Conservation (phyloP, 1,140 invertebrate genomes). For the Megalopta genalis region DNA sequence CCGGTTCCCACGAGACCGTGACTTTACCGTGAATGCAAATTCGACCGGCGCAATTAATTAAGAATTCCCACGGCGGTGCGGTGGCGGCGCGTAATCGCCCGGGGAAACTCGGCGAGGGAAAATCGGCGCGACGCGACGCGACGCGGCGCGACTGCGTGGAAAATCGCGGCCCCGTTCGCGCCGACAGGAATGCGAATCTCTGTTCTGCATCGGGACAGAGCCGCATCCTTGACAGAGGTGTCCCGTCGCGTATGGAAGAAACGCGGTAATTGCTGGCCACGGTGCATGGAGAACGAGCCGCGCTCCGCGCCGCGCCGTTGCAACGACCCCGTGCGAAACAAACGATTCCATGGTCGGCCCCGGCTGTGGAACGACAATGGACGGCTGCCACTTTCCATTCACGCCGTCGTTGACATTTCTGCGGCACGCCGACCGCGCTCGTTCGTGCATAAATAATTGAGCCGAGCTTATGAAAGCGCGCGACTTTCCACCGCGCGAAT, state of each 20-base stretch:
- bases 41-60: conserved; percentile 51
- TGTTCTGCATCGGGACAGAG: neutral
- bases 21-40: conserved; percentile 50
- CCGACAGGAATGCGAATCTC: neutral
- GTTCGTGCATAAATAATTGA: conserved; percentile 57
- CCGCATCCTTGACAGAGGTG: conserved; percentile 17
- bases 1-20: conserved; percentile 31
- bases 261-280: neutral
- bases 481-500: conserved; percentile 55
- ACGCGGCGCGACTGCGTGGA: no score
- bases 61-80: conserved; percentile 21
- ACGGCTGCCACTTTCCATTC: conserved; percentile 45
- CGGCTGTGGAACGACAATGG: conserved; percentile 14
- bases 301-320: no score
- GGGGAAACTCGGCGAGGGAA: no score
- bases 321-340: conserved; percentile 15
- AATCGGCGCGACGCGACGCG: neutral
- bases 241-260: neutral
- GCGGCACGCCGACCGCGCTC: conserved; percentile 15
- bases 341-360: neutral
- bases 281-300: neutral
- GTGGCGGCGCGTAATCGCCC: neutral
- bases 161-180: neutral
- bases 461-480: conserved; percentile 47
- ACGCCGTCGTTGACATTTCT: conserved; percentile 61